Evolutionary conservation across 2,113 vertebrate genomes (phyloP).

Genomic region (Atractosteus spatula): DNA sequence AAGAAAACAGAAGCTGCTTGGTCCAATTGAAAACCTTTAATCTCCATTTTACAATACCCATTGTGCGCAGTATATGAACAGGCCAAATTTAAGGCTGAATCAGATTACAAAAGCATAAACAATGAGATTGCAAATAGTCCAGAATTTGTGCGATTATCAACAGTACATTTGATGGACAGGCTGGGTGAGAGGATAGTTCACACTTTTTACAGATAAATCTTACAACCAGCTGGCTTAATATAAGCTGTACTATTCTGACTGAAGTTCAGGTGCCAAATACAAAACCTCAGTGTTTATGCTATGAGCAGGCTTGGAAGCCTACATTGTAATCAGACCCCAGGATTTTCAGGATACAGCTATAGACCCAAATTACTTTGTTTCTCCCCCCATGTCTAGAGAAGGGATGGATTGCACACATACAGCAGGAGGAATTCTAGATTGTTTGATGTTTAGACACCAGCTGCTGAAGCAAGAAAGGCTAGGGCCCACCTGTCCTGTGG

Average conservation of each 20-base stretch:
- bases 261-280: not conserved
- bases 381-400: not conserved
- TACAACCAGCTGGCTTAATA: constrained; percentile 13
- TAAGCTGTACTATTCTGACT: constrained; percentile 19
- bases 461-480: not conserved
- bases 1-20: constrained; percentile 9
- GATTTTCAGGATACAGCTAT: not conserved
- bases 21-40: constrained; percentile 21
- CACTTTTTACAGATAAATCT: too few species aligned
- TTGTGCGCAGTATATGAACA: constrained; percentile 12
- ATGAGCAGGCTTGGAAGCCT: not conserved
- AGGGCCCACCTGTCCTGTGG: not conserved
- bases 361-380: not conserved
- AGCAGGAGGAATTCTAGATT: not conserved
- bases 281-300: constrained; percentile 3
- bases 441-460: not conserved
- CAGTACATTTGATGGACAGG: not conserved
- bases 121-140: not conserved
- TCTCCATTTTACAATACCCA: not conserved
- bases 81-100: not conserved
- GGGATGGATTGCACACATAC: not conserved
- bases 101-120: constrained; percentile 10
- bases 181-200: not conserved
- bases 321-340: constrained; percentile 7
- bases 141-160: not conserved